Percentiles rank a stretch among this genome's conserved stretches.
phyloP scores from a whole-genome alignment of 2,113 vertebrate species.

The Oncorhynchus masou region DNA sequence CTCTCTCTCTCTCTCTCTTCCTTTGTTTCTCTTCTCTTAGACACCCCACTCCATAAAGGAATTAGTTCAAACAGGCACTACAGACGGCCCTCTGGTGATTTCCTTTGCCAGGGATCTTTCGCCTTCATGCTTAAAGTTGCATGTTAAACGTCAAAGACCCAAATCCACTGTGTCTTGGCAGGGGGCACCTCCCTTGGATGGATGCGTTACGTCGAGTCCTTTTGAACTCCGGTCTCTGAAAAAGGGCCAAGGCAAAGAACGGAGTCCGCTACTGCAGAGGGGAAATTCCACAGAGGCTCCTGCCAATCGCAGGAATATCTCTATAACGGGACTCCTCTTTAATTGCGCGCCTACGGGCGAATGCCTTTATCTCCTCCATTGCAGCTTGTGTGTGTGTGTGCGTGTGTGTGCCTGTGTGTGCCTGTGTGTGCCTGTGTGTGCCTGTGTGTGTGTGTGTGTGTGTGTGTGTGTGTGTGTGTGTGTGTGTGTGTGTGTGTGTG shows the following conservation, averaged over 20 bases:
- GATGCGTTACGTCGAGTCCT: constrained; percentile 45
- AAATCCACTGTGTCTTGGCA: constrained; percentile 21
- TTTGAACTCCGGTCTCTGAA: constrained; percentile 38
- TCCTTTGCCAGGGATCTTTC: constrained; percentile 5
- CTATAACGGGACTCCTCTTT: constrained; percentile 63
- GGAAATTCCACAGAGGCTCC: constrained; percentile 63
- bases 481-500: too few species aligned
- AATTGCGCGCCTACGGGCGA: constrained; percentile 66
- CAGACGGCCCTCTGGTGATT: not conserved
- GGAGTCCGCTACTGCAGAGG: constrained; percentile 49
- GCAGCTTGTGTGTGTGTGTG: constrained; percentile 60
- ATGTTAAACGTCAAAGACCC: constrained; percentile 5
- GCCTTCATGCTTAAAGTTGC: constrained; percentile 16
- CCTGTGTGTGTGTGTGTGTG: too few species aligned
- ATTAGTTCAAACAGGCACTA: not conserved
- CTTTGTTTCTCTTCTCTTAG: not conserved
- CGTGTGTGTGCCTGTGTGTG: not conserved
- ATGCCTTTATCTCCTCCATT: constrained; percentile 70
- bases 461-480: not conserved
- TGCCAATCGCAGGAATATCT: constrained; percentile 58
- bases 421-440: too few species aligned
- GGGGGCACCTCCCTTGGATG: constrained; percentile 24
- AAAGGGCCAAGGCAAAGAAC: constrained; percentile 45
- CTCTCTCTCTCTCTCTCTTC: too few species aligned
- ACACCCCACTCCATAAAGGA: not conserved